These are phyloP conservation scores for Drosophila engyochracea DNA, from an alignment of 2,888 invertebrate species.

Conservation along the genomic window DNA sequence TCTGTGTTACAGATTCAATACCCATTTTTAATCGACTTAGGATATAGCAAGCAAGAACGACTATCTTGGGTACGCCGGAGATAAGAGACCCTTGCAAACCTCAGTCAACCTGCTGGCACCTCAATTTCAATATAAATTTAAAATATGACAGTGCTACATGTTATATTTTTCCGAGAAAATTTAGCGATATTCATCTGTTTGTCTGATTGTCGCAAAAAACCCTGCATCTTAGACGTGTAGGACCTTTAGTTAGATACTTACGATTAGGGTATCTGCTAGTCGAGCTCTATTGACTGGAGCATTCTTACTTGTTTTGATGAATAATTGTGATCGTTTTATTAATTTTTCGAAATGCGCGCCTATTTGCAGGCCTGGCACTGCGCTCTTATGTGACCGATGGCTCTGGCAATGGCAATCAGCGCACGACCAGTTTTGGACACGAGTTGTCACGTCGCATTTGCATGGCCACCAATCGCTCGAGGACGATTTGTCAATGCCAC, in stretches of 20 bases:
- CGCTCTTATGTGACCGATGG: slow-evolving; percentile 49
- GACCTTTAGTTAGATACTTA: neutral
- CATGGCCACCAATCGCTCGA: slow-evolving; percentile 27
- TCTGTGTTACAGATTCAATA: no score
- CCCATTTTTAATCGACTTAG: no score
- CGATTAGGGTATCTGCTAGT: neutral
- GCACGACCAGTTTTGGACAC: slow-evolving; percentile 49
- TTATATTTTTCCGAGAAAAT: no score
- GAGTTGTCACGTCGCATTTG: slow-evolving; percentile 43
- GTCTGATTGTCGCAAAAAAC: no score
- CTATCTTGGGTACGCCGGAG: no score
- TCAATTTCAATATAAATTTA: no score
- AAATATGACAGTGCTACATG: no score
- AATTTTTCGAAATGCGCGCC: no score
- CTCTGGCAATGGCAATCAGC: slow-evolving; percentile 34
- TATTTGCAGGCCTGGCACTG: slow-evolving; percentile 40
- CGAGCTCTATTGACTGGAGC: neutral
- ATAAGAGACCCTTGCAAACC: no score
- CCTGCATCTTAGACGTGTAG: neutral
- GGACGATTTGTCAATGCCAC: neutral
- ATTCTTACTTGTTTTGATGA: neutral
- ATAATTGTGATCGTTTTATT: neutral
- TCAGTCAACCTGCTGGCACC: no score
- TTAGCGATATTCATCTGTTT: no score
- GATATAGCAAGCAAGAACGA: no score